These are phyloP conservation scores for Typhlichthys subterraneus DNA, from an alignment of 2,797 vertebrate species.

Conservation along the genomic window DNA sequence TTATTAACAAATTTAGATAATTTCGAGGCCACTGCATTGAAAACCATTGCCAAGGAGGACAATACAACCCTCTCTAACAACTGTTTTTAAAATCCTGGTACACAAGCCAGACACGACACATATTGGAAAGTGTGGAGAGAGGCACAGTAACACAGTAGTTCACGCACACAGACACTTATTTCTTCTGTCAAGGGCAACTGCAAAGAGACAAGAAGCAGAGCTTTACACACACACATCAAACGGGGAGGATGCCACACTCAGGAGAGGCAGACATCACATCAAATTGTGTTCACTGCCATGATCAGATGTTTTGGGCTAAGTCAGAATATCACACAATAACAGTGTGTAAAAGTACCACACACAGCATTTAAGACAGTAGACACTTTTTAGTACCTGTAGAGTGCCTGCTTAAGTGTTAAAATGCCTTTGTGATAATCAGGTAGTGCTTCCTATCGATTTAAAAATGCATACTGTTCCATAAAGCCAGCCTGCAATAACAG, in stretches of 20 bases:
- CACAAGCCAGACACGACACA: slow-evolving; percentile 38
- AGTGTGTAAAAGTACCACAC: neutral
- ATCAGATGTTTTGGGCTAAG: neutral
- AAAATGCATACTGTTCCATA: neutral
- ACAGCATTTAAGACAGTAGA: neutral
- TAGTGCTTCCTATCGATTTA: slow-evolving; percentile 2
- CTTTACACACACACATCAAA: neutral
- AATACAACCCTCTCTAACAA: too few relatives aligned
- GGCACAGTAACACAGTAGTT: slow-evolving; percentile 32
- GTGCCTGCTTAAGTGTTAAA: neutral
- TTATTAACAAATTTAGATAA: too few relatives aligned
- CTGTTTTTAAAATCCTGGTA: slow-evolving; percentile 37
- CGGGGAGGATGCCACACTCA: neutral
- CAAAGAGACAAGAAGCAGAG: slow-evolving; percentile 21
- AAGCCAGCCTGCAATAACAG: slow-evolving; percentile 8
- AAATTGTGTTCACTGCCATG: slow-evolving; percentile 10
- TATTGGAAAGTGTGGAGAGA: slow-evolving; percentile 50
- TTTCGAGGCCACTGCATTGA: too few relatives aligned
- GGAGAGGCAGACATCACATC: slow-evolving; percentile 1
- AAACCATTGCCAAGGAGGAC: too few relatives aligned
- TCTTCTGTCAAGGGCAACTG: slow-evolving; percentile 4
- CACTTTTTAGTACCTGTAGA: neutral
- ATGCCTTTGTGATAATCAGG: neutral
- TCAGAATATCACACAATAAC: slow-evolving; percentile 2
- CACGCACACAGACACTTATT: slow-evolving; percentile 22